Evolutionary conservation across 1,140 invertebrate species (phyloP), one percentile per base, ranked within the genome.

Genomic region (Lepidurus apus): DNA sequence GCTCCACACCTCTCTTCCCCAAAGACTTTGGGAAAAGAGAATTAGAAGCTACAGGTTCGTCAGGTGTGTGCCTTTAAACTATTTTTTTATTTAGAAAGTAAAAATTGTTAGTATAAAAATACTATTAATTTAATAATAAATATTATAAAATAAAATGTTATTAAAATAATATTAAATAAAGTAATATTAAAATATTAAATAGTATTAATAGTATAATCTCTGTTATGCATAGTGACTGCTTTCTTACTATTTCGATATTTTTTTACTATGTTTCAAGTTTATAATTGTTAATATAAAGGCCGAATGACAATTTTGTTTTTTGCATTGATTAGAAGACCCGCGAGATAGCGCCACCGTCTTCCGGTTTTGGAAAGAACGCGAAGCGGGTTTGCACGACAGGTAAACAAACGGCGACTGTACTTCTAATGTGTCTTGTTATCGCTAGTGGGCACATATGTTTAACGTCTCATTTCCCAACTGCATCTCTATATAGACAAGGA

Each of bases 301-400:
- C 8, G 42, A 26, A 76, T 7, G 2, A 24, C 42, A 7, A 74
- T 10, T 10, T 21, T 13, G 11, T 24, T 74, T 75, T 26, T 43
- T 75, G 17, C 1, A 4, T 75, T 75, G 13, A 24, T 21, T 75
- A 43, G 17, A 10, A 26, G 74, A 79, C 73, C 73, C 65, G 44
- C 78, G 73, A 45, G 78, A 79, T 34, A 79, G 78, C 43, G 78
- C 78, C 17, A 74, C 78, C 13, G 78, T 79, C 10, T 79, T 79
- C 43, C 78, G 74, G 43, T 47, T 79, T n/a, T 79, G 78, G 78
- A 74, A 74, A 17, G 73, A 79, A 26, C 11, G 78, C 7, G 78
- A 79, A 75, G 77, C 77, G 34, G 77, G 65, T 17, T 13, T 79
- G 42, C 73, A 79, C 34, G 44, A 77, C 53, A 65, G 53, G 53